Conservation (phyloP, 2,888 invertebrate species). For the Macropis europaea region DNA sequence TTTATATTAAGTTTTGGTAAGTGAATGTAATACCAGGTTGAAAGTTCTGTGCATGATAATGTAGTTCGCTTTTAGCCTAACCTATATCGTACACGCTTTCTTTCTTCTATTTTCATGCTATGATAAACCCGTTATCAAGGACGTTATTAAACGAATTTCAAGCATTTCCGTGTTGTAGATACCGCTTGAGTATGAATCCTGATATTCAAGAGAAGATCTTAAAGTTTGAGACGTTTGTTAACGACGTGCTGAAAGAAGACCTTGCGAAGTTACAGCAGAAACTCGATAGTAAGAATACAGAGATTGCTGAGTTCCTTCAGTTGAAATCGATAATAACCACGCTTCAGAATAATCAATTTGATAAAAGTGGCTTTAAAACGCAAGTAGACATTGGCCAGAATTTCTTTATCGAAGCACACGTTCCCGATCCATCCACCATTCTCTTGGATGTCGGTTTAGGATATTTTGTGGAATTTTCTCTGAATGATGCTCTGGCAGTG, state of each 20-base stretch:
- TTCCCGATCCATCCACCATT: conserved; percentile 85
- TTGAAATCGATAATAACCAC: conserved; percentile 87
- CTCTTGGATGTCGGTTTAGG: conserved; percentile 89
- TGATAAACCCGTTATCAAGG: neutral
- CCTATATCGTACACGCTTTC: conserved; percentile 7
- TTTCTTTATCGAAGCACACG: conserved; percentile 89
- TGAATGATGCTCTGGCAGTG: conserved; percentile 87
- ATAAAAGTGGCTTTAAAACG: conserved; percentile 84
- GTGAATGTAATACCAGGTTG: neutral
- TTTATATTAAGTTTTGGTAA: conserved; percentile 6
- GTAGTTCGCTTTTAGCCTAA: conserved; percentile 3
- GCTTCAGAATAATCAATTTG: conserved; percentile 81
- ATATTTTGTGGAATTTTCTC: conserved; percentile 87
- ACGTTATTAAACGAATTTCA: neutral
- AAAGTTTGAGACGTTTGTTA: conserved; percentile 87
- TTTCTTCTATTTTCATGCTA: neutral
- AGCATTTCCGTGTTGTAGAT: conserved; percentile 19
- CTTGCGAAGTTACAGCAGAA: conserved; percentile 83
- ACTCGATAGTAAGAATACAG: conserved; percentile 84
- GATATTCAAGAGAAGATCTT: conserved; percentile 66
- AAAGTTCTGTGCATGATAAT: neutral
- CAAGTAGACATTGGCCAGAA: conserved; percentile 92
- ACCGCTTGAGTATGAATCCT: conserved; percentile 60
- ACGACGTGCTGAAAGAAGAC: conserved; percentile 88
- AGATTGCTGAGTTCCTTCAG: conserved; percentile 87